Conservation (phyloP, 1,140 invertebrate genomes). For the Bombyx mandarina region DNA sequence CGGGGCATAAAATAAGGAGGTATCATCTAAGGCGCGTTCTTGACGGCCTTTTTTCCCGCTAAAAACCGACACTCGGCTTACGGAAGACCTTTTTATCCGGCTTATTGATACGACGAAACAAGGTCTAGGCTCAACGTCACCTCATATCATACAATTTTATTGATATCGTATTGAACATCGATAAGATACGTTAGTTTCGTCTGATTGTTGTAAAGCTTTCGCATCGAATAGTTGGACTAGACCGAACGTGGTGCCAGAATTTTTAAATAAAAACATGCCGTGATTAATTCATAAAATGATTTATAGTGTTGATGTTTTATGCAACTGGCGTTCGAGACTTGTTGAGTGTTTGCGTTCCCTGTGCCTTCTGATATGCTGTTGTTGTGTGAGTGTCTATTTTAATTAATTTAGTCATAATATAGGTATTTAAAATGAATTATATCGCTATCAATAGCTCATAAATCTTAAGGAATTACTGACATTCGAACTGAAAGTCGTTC, state of each 20-base stretch:
- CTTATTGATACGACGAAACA: constrained; percentile 9
- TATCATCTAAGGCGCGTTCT: too few relatives aligned
- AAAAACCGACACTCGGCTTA: background rate
- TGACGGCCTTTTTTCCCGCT: too few relatives aligned
- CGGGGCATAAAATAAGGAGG: too few relatives aligned
- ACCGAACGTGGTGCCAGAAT: constrained; percentile 7
- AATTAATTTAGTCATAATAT: too few relatives aligned
- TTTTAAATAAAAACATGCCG: background rate
- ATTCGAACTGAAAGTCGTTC: too few relatives aligned
- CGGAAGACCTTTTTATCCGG: background rate
- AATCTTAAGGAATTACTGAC: too few relatives aligned
- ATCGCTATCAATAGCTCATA: too few relatives aligned
- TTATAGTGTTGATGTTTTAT: constrained; percentile 19
- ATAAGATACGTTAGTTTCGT: constrained; percentile 49
- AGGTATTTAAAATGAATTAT: too few relatives aligned
- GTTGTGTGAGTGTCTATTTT: constrained; percentile 16
- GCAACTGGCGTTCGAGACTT: constrained; percentile 24
- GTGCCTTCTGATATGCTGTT: constrained; percentile 24
- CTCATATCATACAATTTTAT: constrained; percentile 29
- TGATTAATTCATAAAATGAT: constrained; percentile 13
- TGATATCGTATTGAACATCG: constrained; percentile 50
- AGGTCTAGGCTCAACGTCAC: constrained; percentile 37
- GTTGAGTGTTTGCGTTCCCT: constrained; percentile 28
- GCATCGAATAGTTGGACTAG: constrained; percentile 11
- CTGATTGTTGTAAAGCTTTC: constrained; percentile 12